Base-by-base conservation (phyloP, 2,797 vertebrate genomes). In the Tokudaia tokunoshimensis region DNA sequence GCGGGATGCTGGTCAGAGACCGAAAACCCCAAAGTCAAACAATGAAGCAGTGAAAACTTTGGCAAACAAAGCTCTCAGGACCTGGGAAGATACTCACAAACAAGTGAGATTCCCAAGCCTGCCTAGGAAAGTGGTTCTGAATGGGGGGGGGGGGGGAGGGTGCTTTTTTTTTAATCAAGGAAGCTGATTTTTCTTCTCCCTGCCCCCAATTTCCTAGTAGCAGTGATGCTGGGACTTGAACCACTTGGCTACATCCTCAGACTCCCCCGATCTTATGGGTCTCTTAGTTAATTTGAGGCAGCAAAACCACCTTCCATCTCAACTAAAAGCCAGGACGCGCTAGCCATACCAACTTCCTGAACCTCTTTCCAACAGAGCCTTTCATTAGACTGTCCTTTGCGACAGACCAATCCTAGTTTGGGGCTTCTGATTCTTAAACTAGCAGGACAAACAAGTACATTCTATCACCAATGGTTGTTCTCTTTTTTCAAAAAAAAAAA, bases 11-110 rank as follows among this genome's bases (percentile, higher is more conserved):
- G 96, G 91, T 97, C 96, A 93, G 87, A 70, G 91, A 92, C 84
- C 59, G 47, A 97, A 96, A 96, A 96, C 91, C 74, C 91, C 41
- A 92, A 98, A 97, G 92, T 86, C 96, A 98, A 98, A 97, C 95
- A 97, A 94, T 10, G 37, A 52, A 95, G 84, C 74, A 52, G 75
- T n/a, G 37, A 83, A 47, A 50, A 52, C 92, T 96, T 82, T 65
- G 91, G 57, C 96, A 97, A 96, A 94, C 91, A 95, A 96, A 94
- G 75, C 63, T 91, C 95, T 96, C 95, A 44, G 26, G 59, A 94
- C 93, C 92, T 55, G 83, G 52, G 50, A 92, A 81, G 94, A 78
- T 44, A 83, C 79, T 92, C 65, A 93, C 26, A 95, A 95, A 89
- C 91, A 96, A 94, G 87, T 55, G 91, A 20, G 50, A 88, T 83